Percentiles rank a stretch among this genome's conserved stretches.
Conservation (phyloP, 1,140 invertebrate species). For the Colletes gigas region DNA sequence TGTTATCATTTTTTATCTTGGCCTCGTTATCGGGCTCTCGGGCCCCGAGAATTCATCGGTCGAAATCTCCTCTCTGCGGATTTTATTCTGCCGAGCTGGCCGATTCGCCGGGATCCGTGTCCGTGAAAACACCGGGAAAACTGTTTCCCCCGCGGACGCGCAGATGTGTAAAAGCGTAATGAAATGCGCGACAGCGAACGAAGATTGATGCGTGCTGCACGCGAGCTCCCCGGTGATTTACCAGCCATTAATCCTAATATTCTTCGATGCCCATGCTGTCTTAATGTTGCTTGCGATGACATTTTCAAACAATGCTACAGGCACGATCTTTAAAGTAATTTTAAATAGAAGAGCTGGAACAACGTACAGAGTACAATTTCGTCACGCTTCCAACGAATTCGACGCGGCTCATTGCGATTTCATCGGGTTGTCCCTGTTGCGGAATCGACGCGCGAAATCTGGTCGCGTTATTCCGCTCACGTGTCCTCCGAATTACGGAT, state of each 20-base stretch:
- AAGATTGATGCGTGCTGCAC: conserved; percentile 43
- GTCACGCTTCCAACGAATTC: background rate
- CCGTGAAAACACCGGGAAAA: background rate
- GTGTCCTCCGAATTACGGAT: conserved; percentile 61
- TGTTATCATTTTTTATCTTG: conserved; percentile 46
- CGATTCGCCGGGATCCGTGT: background rate
- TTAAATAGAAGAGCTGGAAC: too few species aligned
- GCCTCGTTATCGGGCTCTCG: conserved; percentile 52
- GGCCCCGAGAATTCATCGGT: conserved; percentile 11
- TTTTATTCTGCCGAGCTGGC: conserved; percentile 1
- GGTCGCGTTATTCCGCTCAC: conserved; percentile 62
- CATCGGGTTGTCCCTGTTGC: background rate
- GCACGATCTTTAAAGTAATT: too few species aligned
- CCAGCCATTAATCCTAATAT: conserved; percentile 46
- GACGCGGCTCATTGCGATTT: conserved; percentile 12
- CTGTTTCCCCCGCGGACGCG: background rate
- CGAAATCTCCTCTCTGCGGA: background rate
- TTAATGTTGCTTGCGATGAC: background rate
- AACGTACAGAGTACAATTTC: too few species aligned
- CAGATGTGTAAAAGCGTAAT: background rate
- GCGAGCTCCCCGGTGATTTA: conserved; percentile 10
- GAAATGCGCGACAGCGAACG: conserved; percentile 31
- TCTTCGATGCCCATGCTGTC: background rate
- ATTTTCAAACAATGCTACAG: background rate
- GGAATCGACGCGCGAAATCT: conserved; percentile 29